These are phyloP conservation scores for Chelmon rostratus DNA, from an alignment of 2,797 vertebrate species.

Conservation along the genomic window DNA sequence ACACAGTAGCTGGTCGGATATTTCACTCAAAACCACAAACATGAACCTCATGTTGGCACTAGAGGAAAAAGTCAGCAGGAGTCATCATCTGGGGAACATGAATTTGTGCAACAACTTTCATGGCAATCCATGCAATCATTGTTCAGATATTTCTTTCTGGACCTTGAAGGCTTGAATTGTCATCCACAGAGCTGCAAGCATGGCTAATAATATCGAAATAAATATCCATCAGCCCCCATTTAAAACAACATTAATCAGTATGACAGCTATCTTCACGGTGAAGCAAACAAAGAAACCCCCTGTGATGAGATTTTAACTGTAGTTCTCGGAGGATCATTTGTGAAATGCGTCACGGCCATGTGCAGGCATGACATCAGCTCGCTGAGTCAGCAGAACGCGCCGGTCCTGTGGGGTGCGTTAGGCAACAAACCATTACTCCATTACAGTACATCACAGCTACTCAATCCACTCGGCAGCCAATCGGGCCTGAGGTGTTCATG, in stretches of 20 bases:
- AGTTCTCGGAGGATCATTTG: not conserved
- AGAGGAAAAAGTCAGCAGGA: not conserved
- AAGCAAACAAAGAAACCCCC: not conserved
- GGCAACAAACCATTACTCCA: constrained; percentile 1
- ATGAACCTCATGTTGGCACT: no score
- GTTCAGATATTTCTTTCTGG: not conserved
- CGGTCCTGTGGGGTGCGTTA: not conserved
- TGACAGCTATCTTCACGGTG: no score
- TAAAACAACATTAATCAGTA: no score
- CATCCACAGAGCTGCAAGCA: not conserved
- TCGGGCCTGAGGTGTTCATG: constrained; percentile 25
- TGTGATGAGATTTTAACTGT: not conserved
- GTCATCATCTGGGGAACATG: not conserved
- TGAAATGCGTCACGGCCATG: not conserved
- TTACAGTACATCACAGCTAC: constrained; percentile 39
- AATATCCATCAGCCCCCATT: no score
- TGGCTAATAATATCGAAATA: not conserved
- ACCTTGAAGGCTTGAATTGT: not conserved
- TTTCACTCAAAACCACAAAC: no score
- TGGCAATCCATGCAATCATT: not conserved
- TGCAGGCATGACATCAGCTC: constrained; percentile 27
- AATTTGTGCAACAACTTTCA: not conserved
- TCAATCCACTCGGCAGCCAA: constrained; percentile 51
- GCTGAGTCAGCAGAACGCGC: constrained; percentile 40
- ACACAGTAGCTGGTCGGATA: no score